A percentile compares a stretch with the other conserved stretches of the same genome.
phyloP scores from a whole-genome alignment of 1,140 invertebrate genomes.

The Varroa destructor region DNA sequence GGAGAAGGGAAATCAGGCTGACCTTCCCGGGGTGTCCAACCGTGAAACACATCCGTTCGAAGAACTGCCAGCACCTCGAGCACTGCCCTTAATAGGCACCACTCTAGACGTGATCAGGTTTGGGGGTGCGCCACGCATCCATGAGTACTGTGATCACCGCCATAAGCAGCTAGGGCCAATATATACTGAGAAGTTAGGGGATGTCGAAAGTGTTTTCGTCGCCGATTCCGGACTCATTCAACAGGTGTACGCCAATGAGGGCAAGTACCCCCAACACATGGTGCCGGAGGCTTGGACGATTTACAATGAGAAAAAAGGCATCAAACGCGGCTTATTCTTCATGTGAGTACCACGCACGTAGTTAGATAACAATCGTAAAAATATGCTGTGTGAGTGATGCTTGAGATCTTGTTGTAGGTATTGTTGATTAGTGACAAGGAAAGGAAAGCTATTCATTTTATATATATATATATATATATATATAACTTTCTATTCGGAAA shows the following conservation, averaged over 20 bases:
- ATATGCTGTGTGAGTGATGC: no score
- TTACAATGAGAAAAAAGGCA: constrained; percentile 57
- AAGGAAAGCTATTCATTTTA: no score
- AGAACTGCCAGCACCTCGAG: constrained; percentile 42
- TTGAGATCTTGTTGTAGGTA: no score
- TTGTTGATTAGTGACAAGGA: no score
- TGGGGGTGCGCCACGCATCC: constrained; percentile 46
- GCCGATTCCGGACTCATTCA: constrained; percentile 54
- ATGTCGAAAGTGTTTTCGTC: constrained; percentile 54
- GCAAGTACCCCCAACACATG: constrained; percentile 59
- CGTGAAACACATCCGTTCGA: constrained; percentile 13
- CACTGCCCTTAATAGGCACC: constrained; percentile 48
- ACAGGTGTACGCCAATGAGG: constrained; percentile 58
- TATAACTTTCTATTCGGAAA: no score
- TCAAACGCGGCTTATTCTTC: constrained; percentile 64
- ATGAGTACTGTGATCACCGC: constrained; percentile 56
- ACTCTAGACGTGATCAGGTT: constrained; percentile 44
- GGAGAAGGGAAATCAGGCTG: neutral
- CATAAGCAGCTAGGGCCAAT: constrained; percentile 60
- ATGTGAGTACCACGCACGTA: constrained; percentile 49
- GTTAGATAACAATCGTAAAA: no score
- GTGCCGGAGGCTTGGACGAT: constrained; percentile 65
- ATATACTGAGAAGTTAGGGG: constrained; percentile 56
- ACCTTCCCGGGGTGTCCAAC: neutral
- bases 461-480: no score